Conservation (phyloP, 2,888 invertebrate genomes). For the Sesia apiformis region DNA sequence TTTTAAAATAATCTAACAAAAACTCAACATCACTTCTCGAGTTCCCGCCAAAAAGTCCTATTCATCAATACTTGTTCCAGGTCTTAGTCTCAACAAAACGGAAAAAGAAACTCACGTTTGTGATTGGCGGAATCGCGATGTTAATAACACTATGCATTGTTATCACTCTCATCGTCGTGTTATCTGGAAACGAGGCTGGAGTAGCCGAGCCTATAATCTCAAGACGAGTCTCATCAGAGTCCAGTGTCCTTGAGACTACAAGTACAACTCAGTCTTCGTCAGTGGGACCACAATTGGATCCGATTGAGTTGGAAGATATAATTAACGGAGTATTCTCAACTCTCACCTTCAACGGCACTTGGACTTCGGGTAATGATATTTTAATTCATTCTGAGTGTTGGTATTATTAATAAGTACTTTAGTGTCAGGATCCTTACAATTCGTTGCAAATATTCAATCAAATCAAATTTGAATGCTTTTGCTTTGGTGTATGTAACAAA, state of each 20-base stretch:
- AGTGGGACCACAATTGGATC: conserved; percentile 19
- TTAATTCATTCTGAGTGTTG: neutral
- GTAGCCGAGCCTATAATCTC: conserved; percentile 31
- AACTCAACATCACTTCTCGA: too few species aligned
- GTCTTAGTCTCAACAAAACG: conserved; percentile 76
- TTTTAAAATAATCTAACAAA: too few species aligned
- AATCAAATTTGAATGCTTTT: too few species aligned
- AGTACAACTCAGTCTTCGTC: conserved; percentile 12
- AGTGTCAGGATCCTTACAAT: too few species aligned
- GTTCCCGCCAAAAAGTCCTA: too few species aligned
- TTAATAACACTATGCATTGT: conserved; percentile 74
- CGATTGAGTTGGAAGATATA: conserved; percentile 80
- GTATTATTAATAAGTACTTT: neutral
- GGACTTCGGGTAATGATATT: conserved; percentile 80
- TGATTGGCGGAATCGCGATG: conserved; percentile 71
- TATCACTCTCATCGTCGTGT: conserved; percentile 74
- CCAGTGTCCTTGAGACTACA: conserved; percentile 2
- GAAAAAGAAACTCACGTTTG: conserved; percentile 69
- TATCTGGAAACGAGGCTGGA: conserved; percentile 53
- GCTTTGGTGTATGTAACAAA: too few species aligned
- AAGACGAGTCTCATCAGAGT: conserved; percentile 22
- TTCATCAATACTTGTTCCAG: conserved; percentile 38
- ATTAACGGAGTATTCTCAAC: conserved; percentile 79
- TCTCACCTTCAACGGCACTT: conserved; percentile 84
- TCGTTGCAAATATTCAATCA: too few species aligned